These are phyloP conservation scores for Sylvietta virens DNA, from an alignment of 2,113 vertebrate species.

Conservation along the genomic window DNA sequence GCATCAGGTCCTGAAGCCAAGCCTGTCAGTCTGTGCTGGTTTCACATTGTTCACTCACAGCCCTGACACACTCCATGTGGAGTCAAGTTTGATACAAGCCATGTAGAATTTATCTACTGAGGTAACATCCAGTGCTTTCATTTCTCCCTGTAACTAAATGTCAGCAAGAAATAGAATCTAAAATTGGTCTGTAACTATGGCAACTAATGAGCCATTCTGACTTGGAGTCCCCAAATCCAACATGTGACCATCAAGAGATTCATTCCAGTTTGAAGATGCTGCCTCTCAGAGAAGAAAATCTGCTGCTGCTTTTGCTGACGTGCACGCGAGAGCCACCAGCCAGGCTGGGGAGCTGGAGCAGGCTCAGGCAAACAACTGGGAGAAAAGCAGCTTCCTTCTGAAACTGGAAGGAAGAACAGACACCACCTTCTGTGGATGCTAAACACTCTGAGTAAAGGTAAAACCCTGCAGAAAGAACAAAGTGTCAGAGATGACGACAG, in stretches of 20 bases:
- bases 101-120: background rate
- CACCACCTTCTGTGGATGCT: background rate
- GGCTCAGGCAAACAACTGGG: background rate
- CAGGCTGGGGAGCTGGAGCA: background rate
- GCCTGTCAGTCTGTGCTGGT: background rate
- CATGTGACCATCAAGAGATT: conserved; percentile 4
- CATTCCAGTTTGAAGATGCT: conserved; percentile 24
- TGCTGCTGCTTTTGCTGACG: background rate
- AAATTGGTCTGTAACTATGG: conserved; percentile 50
- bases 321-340: background rate
- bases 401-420: background rate
- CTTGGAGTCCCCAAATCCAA: conserved; percentile 23
- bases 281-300: conserved; percentile 26
- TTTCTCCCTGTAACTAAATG: conserved; percentile 46
- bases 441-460: background rate
- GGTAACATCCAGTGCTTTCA: conserved; percentile 27
- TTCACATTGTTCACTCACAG: background rate
- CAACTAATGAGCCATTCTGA: conserved; percentile 49
- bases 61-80: background rate
- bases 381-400: background rate
- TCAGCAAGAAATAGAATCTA: conserved; percentile 44
- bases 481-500: background rate
- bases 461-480: background rate
- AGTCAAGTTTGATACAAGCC: conserved; percentile 12
- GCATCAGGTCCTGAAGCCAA: background rate